Evolutionary conservation across 2,797 vertebrate genomes (phyloP), one percentile per base, ranked within the genome.

Genomic region (Muraenolepis orangiensis): DNA sequence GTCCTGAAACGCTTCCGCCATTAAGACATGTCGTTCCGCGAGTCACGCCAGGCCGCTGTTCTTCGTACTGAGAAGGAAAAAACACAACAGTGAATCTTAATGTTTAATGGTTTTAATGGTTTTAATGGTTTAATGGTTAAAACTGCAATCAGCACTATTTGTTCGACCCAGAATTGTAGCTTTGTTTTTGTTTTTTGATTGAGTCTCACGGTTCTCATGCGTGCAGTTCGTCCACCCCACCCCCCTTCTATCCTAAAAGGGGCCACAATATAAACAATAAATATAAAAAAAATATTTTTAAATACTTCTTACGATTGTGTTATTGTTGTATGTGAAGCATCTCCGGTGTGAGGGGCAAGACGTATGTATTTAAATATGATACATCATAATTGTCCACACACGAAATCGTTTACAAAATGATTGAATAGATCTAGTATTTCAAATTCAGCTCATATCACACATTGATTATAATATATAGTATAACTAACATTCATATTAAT

Each of bases 381-480:
- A n/a, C 6, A 23, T 57, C 20, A 57, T 77, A 57, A 66, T 66
- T 6, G n/a, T n/a, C 6, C 29, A 14, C 66, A 67, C 28, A 66
- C 64, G 0, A 66, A 66, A 29, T 29, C 2, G 64, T 31, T 51
- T 10, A 30, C 29, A 29, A 61, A 61, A 61, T 26, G 57, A 26
- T 61, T 23, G n/a, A 26, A 26, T 26, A 61, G 1, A 51, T 51
- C 3, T 5, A 51, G 20, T 18, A 16, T 18, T 26, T 3, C 26
- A 26, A 26, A 26, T 20, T n/a, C 8, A 31, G 23, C 29, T 20
- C 7, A 57, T 57, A 57, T 26, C 4, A 8, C 6, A 5, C 83
- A 82, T 79, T 77, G 72, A 26, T 76, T 73, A n/a, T n/a, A n/a
- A n/a, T n/a, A n/a, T n/a, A n/a, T 51, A 73, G 23, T 40, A 34